Base-by-base conservation (phyloP, 1,140 invertebrate genomes). In the Eupeodes corollae region DNA sequence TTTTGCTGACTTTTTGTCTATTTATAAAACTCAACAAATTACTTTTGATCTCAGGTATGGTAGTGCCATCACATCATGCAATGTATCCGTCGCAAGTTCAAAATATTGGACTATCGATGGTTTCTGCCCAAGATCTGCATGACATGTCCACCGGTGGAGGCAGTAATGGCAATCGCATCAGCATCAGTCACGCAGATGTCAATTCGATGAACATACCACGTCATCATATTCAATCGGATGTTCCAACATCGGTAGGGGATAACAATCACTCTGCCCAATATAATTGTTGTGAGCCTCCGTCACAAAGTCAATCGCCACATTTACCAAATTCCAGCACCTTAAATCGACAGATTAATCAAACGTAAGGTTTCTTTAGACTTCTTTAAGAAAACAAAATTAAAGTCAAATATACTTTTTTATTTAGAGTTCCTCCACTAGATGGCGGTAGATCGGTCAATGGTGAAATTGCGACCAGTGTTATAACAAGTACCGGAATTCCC, bases 321-420 rank as follows among this genome's bases (percentile, higher is more conserved):
- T 56, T 66, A 44, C 59, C 66, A 14, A 59, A 58, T 44, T 55
- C 66, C 13, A 55, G 52, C 32, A 58, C 61, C 21, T 55, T 70
- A 10, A 70, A 54, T 53, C 54, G 68, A n/a, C 68, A 70, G 50
- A 63, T 70, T 41, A 53, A 60, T n/a, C 67, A 66, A 45, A 57
- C 62, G 68, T 70, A 51, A 62, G 67, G 8, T 5, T 63, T 26
- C 39, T 50, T 43, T 45, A 31, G 8, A 21, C 26, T 6, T 12
- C n/a, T n/a, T n/a, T n/a, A n/a, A n/a, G n/a, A 43, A 13, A 6
- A 39, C 31, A 46, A 49, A 30, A 43, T 42, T 19, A 16, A 40
- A 33, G 30, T 31, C 26, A 15, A 31, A 32, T 40, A 14, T 50
- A 6, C 15, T 34, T 19, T 19, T 32, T n/a, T 11, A 6, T 48